Evolutionary conservation across 2,113 vertebrate species (phyloP).

Genomic region (Engraulis encrasicolus): DNA sequence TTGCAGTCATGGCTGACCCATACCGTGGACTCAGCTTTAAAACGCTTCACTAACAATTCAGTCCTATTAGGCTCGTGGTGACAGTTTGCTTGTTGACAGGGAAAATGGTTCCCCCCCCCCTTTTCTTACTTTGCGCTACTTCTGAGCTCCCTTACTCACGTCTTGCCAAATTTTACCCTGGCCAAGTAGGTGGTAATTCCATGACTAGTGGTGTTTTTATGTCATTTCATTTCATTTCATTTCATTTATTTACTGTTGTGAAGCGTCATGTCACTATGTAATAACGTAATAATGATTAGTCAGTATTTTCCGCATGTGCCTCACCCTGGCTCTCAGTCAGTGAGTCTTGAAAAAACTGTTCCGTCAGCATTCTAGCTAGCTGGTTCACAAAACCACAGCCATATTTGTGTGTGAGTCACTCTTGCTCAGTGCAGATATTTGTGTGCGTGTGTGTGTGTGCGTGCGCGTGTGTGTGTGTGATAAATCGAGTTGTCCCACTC

Average conservation of each 20-base stretch:
- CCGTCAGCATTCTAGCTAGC: background rate
- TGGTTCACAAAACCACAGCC: background rate
- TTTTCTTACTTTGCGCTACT: constrained; percentile 7
- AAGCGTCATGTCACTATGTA: background rate
- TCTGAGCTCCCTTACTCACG: background rate
- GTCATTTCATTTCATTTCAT: no score
- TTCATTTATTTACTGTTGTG: no score
- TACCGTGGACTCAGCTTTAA: background rate
- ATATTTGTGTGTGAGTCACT: background rate
- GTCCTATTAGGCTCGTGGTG: background rate
- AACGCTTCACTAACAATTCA: constrained; percentile 1
- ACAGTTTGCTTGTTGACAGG: background rate
- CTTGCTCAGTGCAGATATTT: background rate
- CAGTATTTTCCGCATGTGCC: background rate
- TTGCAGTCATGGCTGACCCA: background rate
- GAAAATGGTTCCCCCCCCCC: background rate
- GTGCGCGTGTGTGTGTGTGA: background rate
- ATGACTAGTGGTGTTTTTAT: background rate
- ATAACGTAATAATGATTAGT: background rate
- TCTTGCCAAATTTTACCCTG: background rate
- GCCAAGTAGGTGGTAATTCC: background rate
- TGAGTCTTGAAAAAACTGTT: background rate
- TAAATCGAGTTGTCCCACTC: background rate
- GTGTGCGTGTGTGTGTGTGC: background rate
- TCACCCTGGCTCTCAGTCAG: background rate